These are phyloP conservation scores for Pimephales promelas DNA, from an alignment of 2,113 vertebrate genomes.

Conservation along the genomic window DNA sequence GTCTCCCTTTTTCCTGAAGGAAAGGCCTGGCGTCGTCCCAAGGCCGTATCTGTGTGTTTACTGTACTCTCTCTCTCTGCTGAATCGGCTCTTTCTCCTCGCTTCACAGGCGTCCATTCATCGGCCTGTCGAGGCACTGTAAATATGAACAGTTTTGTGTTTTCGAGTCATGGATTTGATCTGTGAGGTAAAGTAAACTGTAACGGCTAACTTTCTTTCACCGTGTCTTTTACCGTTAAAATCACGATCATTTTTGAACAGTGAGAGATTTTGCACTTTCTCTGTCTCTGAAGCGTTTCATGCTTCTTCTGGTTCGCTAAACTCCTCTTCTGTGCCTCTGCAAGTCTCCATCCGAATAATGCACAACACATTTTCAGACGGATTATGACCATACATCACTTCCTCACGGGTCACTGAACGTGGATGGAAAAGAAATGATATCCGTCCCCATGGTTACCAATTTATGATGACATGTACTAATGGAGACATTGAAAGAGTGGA, in stretches of 20 bases:
- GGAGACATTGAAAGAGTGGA: background rate
- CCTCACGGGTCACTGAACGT: constrained; percentile 26
- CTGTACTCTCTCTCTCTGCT: constrained; percentile 51
- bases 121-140: constrained; percentile 28
- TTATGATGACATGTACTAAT: background rate
- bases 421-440: constrained; percentile 25
- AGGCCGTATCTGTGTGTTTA: constrained; percentile 34
- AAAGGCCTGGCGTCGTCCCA: constrained; percentile 8
- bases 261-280: background rate
- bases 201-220: too few species aligned
- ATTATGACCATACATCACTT: constrained; percentile 39
- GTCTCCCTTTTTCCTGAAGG: background rate
- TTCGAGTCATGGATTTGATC: background rate
- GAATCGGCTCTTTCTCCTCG: constrained; percentile 51
- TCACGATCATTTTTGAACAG: too few species aligned
- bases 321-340: background rate
- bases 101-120: background rate
- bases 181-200: constrained; percentile 15
- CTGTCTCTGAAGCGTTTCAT: background rate
- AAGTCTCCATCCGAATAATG: background rate
- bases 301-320: background rate
- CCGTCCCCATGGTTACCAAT: constrained; percentile 46
- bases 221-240: too few species aligned
- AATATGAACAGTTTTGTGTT: constrained; percentile 9
- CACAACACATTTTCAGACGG: constrained; percentile 1